Percentiles rank a stretch among this genome's conserved stretches.
Evolutionary conservation across 2,113 vertebrate genomes (phyloP).

Genomic region (Lonchura striata): DNA sequence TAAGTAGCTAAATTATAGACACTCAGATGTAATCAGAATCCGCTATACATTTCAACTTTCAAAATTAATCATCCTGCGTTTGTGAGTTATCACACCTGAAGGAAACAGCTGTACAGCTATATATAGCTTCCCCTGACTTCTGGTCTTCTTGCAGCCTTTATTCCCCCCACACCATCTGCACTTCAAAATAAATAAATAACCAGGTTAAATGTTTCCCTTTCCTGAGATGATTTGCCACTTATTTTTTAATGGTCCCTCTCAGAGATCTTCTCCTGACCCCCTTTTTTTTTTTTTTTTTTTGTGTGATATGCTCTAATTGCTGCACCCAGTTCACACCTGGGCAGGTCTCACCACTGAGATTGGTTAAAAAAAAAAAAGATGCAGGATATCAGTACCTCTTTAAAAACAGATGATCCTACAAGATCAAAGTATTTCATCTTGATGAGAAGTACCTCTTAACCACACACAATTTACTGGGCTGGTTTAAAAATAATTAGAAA

Average conservation of each 20-base stretch:
- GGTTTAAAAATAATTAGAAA: constrained; percentile 28
- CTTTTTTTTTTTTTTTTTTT: neutral
- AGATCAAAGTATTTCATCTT: constrained; percentile 34
- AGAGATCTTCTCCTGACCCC: neutral
- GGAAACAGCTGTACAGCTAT: constrained; percentile 56
- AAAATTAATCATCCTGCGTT: constrained; percentile 59
- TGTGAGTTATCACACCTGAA: constrained; percentile 60
- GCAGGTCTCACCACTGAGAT: neutral
- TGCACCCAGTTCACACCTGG: neutral
- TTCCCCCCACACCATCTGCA: neutral
- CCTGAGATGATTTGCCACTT: neutral
- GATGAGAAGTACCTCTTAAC: constrained; percentile 21
- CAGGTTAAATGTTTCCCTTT: neutral
- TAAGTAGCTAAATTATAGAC: constrained; percentile 75
- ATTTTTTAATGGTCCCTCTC: neutral
- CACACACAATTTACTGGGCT: neutral
- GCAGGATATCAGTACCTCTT: neutral
- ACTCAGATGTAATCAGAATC: constrained; percentile 69
- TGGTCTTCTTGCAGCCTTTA: neutral
- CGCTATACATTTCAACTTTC: constrained; percentile 53
- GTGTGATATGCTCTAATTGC: neutral
- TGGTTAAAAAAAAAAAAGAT: neutral
- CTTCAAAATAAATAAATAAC: constrained; percentile 12
- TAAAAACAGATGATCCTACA: neutral
- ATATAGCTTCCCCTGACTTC: neutral